Base-by-base conservation (phyloP, 2,888 invertebrate genomes). In the Campopleginae sp. region DNA sequence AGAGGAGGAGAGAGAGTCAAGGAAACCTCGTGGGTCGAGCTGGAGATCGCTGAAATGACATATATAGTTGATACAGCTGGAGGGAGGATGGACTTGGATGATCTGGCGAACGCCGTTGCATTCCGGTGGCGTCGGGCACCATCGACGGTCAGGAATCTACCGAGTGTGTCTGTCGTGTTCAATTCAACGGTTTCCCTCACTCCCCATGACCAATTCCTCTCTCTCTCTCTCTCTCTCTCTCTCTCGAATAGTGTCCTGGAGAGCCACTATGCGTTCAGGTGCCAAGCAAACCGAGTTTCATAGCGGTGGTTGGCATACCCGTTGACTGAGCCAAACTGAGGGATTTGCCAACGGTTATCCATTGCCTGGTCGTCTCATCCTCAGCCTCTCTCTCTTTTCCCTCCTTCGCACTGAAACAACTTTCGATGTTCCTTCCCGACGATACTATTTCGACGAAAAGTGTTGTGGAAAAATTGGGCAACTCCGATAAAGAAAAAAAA, bases 231-330 rank as follows among this genome's bases (percentile, higher is more conserved):
- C 19, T 33, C 54, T 61, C 27, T 70, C 68, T 44, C 48, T 63
- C 65, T 23, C 74, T 72, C 51, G 85, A 85, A 85, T 78, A 87
- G 75, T 78, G 75, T 71, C 71, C 84, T 84, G 86, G 86, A 87
- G 86, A 86, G 87, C 87, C 87, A 88, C 89, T 89, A 89, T 89
- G 88, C 88, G 86, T 81, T 88, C 87, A 89, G 89, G 90, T 90
- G 89, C 88, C 88, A 88, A 88, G 87, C 87, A 86, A 88, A 86
- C 87, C 86, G 88, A 85, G 68, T 85, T 86, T 88, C 86, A 87
- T 87, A 86, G 86, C 86, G 84, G 86, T 81, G 87, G 87, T 86
- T 83, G 77, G 86, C 84, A 87, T 87, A 85, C 81, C 85, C 85
- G 85, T 85, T 82, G 81, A 44, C 75, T 75, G 75, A 82, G 79